These are phyloP conservation scores for Diorhabda sublineata DNA, from an alignment of 1,140 invertebrate species.

Conservation along the genomic window DNA sequence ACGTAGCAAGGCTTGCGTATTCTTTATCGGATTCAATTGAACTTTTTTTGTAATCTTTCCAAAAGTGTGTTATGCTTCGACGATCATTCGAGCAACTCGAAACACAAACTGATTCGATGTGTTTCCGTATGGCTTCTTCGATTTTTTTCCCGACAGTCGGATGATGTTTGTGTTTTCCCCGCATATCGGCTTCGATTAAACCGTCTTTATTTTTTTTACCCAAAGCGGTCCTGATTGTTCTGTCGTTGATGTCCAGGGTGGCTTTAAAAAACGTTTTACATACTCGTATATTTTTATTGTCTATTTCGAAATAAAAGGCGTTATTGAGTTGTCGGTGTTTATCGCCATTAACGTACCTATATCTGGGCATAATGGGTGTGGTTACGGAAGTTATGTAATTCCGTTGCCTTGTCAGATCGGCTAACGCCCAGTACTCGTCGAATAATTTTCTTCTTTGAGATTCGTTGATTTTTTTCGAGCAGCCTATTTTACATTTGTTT, in stretches of 20 bases:
- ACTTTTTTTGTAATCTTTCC: constrained; percentile 30
- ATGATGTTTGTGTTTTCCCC: constrained; percentile 11
- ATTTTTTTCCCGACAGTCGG: constrained; percentile 15
- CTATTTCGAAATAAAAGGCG: constrained; percentile 34
- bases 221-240: constrained; percentile 17
- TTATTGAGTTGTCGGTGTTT: constrained; percentile 32
- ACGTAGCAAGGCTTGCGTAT: too few species aligned
- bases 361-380: too few species aligned
- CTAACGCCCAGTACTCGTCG: too few species aligned
- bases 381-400: too few species aligned
- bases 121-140: constrained; percentile 36
- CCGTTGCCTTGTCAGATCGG: too few species aligned
- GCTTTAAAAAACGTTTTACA: constrained; percentile 32
- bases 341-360: background rate
- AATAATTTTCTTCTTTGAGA: too few species aligned
- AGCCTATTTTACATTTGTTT: too few species aligned
- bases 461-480: too few species aligned
- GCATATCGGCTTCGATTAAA: background rate
- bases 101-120: constrained; percentile 34
- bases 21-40: background rate
- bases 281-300: constrained; percentile 27
- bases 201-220: background rate
- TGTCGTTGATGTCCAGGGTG: constrained; percentile 18
- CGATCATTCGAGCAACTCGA: constrained; percentile 32
- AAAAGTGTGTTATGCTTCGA: constrained; percentile 31